A percentile compares a stretch with the other conserved stretches of the same genome.
Evolutionary conservation across 1,140 invertebrate genomes (phyloP).

Genomic region (Plectrocnemia conspersa): DNA sequence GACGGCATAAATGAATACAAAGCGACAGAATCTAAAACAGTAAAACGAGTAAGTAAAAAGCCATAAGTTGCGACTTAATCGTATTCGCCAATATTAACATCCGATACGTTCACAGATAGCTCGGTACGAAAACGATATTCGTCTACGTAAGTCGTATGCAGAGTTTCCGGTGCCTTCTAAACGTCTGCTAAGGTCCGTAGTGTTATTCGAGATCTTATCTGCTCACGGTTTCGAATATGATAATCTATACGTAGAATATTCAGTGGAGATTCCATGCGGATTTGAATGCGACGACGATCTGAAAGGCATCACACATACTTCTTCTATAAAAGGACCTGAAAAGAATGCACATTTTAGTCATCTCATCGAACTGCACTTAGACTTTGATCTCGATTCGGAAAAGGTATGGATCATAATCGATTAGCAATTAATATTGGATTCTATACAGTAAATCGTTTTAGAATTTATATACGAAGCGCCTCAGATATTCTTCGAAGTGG

Average conservation of each 20-base stretch:
- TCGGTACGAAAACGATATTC: slow-evolving; percentile 12
- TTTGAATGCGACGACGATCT: slow-evolving; percentile 13
- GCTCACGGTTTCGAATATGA: slow-evolving; percentile 43
- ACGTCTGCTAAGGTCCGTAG: slow-evolving; percentile 36
- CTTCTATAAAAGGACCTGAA: slow-evolving; percentile 37
- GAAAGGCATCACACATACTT: slow-evolving; percentile 29
- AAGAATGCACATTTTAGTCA: slow-evolving; percentile 26
- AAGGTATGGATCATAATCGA: neutral
- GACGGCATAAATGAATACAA: slow-evolving; percentile 2
- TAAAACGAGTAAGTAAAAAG: slow-evolving; percentile 7
- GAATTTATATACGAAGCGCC: slow-evolving; percentile 5
- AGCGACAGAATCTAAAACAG: slow-evolving; percentile 4
- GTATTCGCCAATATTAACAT: neutral
- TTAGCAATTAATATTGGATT: neutral
- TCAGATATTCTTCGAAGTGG: slow-evolving; percentile 44
- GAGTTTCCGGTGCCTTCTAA: slow-evolving; percentile 40
- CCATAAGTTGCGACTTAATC: neutral
- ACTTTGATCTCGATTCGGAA: slow-evolving; percentile 21
- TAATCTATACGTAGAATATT: slow-evolving; percentile 46
- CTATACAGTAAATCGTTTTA: neutral
- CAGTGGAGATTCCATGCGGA: slow-evolving; percentile 40
- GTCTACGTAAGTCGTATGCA: slow-evolving; percentile 34
- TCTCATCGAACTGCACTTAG: slow-evolving; percentile 23
- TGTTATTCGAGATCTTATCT: slow-evolving; percentile 43
- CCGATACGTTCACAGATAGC: slow-evolving; percentile 19